Conservation (phyloP, 2,797 vertebrate genomes). For the Amblyraja radiata region DNA sequence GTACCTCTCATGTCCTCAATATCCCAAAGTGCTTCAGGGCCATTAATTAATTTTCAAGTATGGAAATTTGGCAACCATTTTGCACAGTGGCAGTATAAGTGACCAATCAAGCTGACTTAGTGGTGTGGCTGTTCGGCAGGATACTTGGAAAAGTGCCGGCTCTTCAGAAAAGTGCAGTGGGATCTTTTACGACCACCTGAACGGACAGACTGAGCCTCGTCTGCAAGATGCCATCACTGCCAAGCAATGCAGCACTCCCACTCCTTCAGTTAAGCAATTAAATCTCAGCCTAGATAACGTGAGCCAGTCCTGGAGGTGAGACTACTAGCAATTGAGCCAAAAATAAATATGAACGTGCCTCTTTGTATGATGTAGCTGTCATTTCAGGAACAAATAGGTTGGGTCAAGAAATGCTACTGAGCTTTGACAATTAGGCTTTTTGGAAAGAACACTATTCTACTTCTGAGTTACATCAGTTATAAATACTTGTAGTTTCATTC, state of each 20-base stretch:
- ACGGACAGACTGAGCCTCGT: slow-evolving; percentile 24
- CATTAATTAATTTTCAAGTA: not conserved
- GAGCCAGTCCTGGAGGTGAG: slow-evolving; percentile 19
- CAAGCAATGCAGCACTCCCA: slow-evolving; percentile 24
- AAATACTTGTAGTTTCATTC: not conserved
- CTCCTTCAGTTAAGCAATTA: slow-evolving; percentile 2
- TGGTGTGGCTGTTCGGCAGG: slow-evolving; percentile 28
- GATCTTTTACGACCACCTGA: slow-evolving; percentile 8
- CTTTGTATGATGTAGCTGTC: not conserved
- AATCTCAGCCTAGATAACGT: slow-evolving; percentile 30
- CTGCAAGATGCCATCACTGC: slow-evolving; percentile 10
- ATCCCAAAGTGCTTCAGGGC: not conserved
- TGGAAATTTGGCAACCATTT: not conserved
- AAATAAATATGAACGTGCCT: not conserved
- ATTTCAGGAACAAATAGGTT: not conserved
- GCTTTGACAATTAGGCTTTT: not conserved
- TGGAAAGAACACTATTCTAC: not conserved
- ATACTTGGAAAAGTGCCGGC: slow-evolving; percentile 9
- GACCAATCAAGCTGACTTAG: slow-evolving; percentile 16
- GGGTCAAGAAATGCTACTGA: not conserved
- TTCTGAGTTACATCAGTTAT: not conserved
- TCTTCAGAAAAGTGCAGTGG: not conserved
- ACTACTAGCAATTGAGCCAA: slow-evolving; percentile 23
- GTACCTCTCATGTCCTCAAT: slow-evolving; percentile 11
- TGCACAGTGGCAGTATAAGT: not conserved